Evolutionary conservation across 1,140 invertebrate species (phyloP).

Genomic region (Trichoplusia ni): DNA sequence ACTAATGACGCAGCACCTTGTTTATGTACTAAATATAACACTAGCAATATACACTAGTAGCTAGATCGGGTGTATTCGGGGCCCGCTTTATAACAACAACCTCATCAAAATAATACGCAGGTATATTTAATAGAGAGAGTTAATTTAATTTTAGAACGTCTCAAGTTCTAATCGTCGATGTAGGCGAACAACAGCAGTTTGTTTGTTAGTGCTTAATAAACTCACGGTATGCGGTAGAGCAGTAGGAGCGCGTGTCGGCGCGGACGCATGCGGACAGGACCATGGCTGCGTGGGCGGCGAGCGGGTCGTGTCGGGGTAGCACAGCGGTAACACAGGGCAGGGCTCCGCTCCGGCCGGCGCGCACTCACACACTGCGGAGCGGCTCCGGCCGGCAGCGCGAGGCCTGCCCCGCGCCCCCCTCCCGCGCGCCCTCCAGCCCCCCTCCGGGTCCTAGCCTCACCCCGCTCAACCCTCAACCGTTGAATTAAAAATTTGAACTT

Average conservation of each 20-base stretch:
- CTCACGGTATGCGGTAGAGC: slow-evolving; percentile 67
- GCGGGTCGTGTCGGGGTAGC: not conserved
- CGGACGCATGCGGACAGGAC: slow-evolving; percentile 72
- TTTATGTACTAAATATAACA: too few relatives aligned
- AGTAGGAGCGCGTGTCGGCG: slow-evolving; percentile 63
- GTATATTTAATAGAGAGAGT: too few relatives aligned
- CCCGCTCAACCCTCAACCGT: slow-evolving; percentile 40
- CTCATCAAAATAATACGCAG: too few relatives aligned
- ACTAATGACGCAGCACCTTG: too few relatives aligned
- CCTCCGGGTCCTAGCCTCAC: slow-evolving; percentile 24
- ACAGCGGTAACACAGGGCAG: not conserved
- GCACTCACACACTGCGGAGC: slow-evolving; percentile 39
- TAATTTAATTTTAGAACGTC: too few relatives aligned
- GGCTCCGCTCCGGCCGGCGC: slow-evolving; percentile 35
- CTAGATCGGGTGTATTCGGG: too few relatives aligned
- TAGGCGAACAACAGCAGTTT: not conserved
- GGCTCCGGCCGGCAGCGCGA: slow-evolving; percentile 24
- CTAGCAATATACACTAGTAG: too few relatives aligned
- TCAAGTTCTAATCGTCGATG: too few relatives aligned
- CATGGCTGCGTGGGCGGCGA: slow-evolving; percentile 43
- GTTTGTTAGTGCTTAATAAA: slow-evolving; percentile 14
- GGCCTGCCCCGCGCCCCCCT: slow-evolving; percentile 25
- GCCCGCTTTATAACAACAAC: too few relatives aligned
- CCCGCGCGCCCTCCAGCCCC: slow-evolving; percentile 31
- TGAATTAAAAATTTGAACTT: slow-evolving; percentile 73